phyloP scores from a whole-genome alignment of 2,797 vertebrate species.

The Scarus forsteni region DNA sequence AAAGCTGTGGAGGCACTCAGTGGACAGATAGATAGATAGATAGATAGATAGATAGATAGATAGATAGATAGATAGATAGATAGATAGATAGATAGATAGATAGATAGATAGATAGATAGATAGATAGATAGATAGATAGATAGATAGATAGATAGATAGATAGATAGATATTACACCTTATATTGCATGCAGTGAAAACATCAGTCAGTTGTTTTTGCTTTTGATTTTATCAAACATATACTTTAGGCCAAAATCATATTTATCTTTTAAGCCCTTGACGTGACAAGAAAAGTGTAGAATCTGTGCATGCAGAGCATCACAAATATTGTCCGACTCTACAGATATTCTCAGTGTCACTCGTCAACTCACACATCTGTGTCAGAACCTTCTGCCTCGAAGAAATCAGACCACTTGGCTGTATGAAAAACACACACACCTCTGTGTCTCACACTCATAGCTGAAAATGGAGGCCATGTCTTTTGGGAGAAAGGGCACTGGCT shows the following conservation, averaged over 20 bases:
- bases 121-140: too few species aligned
- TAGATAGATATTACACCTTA: too few species aligned
- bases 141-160: too few species aligned
- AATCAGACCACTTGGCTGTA: background rate
- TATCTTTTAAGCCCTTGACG: conserved; percentile 1
- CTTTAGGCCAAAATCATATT: background rate
- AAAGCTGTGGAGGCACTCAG: too few species aligned
- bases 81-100: too few species aligned
- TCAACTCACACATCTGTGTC: background rate
- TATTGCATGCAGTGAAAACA: too few species aligned
- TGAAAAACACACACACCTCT: background rate
- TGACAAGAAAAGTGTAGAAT: background rate
- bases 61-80: too few species aligned
- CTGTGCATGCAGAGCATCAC: background rate
- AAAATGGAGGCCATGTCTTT: conserved; percentile 46
- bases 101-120: too few species aligned
- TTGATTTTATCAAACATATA: background rate
- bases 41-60: too few species aligned
- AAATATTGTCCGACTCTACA: background rate
- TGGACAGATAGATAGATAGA: too few species aligned
- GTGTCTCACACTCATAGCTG: conserved; percentile 20
- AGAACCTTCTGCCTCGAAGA: background rate
- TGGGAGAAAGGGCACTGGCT: conserved; percentile 37
- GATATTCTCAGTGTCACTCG: background rate
- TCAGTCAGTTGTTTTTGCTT: too few species aligned